phyloP scores from a whole-genome alignment of 2,797 vertebrate genomes.

The Neosilurus mollespiculum region DNA sequence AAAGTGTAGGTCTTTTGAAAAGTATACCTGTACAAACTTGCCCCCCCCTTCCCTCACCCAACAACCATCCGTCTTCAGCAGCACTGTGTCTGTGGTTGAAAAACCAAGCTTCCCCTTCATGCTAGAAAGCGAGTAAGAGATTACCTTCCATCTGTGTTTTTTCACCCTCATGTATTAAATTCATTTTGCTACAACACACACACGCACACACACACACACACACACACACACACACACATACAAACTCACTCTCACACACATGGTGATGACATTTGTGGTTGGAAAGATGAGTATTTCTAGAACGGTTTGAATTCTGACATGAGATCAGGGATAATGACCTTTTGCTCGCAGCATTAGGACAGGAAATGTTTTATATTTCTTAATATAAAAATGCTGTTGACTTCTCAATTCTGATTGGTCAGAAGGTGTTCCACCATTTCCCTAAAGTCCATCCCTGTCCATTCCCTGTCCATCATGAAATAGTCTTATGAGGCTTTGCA shows the following conservation, averaged over 20 bases:
- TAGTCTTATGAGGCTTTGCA: too few species aligned
- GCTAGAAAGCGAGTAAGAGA: conserved; percentile 5
- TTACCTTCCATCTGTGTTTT: conserved; percentile 17
- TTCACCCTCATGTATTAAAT: neutral
- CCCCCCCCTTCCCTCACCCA: neutral
- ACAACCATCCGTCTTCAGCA: conserved; percentile 43
- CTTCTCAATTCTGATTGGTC: neutral
- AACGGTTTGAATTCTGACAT: conserved; percentile 43
- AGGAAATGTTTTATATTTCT: conserved; percentile 37
- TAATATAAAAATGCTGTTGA: neutral
- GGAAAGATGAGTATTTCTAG: conserved; percentile 37
- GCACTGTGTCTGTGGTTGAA: conserved; percentile 28
- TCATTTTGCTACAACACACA: conserved; percentile 34
- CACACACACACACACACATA: neutral
- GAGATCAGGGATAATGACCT: conserved; percentile 54
- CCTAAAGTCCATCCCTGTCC: too few species aligned
- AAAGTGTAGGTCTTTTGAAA: conserved; percentile 48
- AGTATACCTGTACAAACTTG: conserved; percentile 52
- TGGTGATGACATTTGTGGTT: conserved; percentile 53
- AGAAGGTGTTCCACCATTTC: neutral
- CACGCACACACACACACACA: conserved; percentile 17
- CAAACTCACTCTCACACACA: too few species aligned
- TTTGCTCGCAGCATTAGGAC: conserved; percentile 49
- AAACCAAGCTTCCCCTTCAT: conserved; percentile 27
- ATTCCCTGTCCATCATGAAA: neutral